A percentile compares a stretch with the other conserved stretches of the same genome.
Conservation (phyloP, 2,888 invertebrate species). For the Brachyopa scutellaris region DNA sequence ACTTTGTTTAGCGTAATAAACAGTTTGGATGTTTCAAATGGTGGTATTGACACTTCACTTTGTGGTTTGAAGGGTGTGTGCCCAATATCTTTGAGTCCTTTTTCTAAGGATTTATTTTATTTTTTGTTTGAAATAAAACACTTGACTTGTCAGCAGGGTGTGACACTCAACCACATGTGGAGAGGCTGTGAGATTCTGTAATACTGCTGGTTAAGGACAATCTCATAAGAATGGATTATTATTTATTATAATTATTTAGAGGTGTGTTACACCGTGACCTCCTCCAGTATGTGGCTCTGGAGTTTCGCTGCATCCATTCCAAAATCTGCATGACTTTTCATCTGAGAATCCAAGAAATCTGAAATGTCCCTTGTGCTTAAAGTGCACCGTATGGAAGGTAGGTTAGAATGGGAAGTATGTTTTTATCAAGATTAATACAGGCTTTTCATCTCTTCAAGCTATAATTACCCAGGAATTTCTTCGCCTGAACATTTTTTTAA, state of each 20-base stretch:
- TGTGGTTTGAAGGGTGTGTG: slow-evolving; percentile 15
- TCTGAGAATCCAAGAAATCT: too few relatives aligned
- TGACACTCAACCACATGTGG: slow-evolving; percentile 5
- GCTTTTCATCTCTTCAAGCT: too few relatives aligned
- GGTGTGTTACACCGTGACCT: too few relatives aligned
- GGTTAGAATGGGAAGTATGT: too few relatives aligned
- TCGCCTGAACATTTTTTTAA: too few relatives aligned
- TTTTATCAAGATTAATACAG: too few relatives aligned
- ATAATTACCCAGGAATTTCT: too few relatives aligned
- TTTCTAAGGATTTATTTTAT: slow-evolving; percentile 12
- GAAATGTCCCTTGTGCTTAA: too few relatives aligned
- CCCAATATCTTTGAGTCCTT: slow-evolving; percentile 20
- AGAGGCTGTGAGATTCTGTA: neutral
- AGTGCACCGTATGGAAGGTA: too few relatives aligned
- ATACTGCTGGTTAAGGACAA: neutral
- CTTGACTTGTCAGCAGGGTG: slow-evolving; percentile 15
- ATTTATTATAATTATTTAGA: neutral
- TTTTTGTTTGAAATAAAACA: slow-evolving; percentile 8
- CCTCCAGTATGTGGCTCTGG: too few relatives aligned
- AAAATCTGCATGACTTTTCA: too few relatives aligned
- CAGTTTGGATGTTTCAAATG: slow-evolving; percentile 24
- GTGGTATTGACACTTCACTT: slow-evolving; percentile 13
- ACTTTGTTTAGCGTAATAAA: slow-evolving; percentile 44
- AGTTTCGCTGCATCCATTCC: too few relatives aligned
- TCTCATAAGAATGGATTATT: neutral